A percentile compares a stretch with the other conserved stretches of the same genome.
Evolutionary conservation across 2,113 vertebrate species (phyloP).

Genomic region (Actinemys pallida): DNA sequence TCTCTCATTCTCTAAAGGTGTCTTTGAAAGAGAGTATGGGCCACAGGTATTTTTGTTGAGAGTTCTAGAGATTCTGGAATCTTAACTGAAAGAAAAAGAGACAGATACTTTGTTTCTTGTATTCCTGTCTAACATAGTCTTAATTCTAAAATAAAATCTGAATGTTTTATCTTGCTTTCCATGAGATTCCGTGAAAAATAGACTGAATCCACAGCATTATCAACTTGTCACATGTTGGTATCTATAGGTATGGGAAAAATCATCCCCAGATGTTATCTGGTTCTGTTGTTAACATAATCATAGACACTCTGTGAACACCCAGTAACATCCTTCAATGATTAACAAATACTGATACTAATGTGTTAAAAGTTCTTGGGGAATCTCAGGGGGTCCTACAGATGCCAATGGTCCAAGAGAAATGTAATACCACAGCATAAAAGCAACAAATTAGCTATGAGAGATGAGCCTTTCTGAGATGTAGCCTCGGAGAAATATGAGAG

Average conservation of each 20-base stretch:
- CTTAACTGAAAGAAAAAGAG: background rate
- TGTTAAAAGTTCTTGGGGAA: background rate
- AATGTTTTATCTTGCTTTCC: accelerated
- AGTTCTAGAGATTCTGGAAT: background rate
- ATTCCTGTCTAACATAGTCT: background rate
- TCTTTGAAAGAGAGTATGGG: background rate
- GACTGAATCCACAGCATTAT: accelerated
- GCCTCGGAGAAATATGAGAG: background rate
- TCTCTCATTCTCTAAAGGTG: background rate
- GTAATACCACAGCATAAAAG: background rate
- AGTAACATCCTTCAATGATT: background rate
- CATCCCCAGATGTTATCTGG: background rate
- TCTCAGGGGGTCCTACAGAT: background rate
- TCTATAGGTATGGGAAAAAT: background rate
- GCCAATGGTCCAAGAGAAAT: background rate
- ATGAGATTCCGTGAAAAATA: accelerated
- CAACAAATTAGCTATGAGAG: background rate
- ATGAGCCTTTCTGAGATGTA: background rate
- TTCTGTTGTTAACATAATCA: background rate
- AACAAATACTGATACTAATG: background rate
- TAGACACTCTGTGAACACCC: background rate
- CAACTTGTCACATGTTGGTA: background rate
- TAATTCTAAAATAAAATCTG: background rate
- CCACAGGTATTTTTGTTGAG: background rate
- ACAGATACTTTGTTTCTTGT: background rate